Conservation (phyloP, 2,797 vertebrate genomes). For the Cossypha caffra region DNA sequence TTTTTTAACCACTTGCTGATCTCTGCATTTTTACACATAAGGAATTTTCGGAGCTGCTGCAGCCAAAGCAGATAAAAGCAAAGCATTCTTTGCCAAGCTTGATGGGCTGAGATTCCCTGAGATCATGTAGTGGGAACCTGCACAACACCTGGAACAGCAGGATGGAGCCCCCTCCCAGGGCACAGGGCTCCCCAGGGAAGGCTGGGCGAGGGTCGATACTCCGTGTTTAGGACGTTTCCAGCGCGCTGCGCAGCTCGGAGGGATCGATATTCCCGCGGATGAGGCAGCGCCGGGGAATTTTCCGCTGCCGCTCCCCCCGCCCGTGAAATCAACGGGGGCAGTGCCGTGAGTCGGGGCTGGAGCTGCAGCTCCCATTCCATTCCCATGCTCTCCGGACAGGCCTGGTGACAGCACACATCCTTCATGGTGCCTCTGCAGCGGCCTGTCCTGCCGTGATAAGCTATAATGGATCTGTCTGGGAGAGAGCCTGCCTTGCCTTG, state of each 20-base stretch:
- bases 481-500: conserved; percentile 80
- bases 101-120: background rate
- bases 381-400: conserved; percentile 43
- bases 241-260: background rate
- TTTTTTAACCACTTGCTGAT: background rate
- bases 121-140: background rate
- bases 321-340: conserved; percentile 74
- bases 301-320: conserved; percentile 66
- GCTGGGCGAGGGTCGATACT: background rate
- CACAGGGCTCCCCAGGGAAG: background rate
- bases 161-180: background rate
- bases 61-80: background rate
- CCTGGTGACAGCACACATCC: conserved; percentile 88
- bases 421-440: conserved; percentile 79
- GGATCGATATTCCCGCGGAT: conserved; percentile 17
- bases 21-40: background rate
- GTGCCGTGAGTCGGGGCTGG: conserved; percentile 74
- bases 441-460: conserved; percentile 92
- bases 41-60: background rate
- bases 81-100: fast-evolving
- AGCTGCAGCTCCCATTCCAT: conserved; percentile 34
- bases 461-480: conserved; percentile 90
- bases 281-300: conserved; percentile 73
- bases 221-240: background rate
- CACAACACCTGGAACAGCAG: background rate